Evolutionary conservation across 2,113 vertebrate species (phyloP).

Genomic region (Phylloscopus trochiloides): DNA sequence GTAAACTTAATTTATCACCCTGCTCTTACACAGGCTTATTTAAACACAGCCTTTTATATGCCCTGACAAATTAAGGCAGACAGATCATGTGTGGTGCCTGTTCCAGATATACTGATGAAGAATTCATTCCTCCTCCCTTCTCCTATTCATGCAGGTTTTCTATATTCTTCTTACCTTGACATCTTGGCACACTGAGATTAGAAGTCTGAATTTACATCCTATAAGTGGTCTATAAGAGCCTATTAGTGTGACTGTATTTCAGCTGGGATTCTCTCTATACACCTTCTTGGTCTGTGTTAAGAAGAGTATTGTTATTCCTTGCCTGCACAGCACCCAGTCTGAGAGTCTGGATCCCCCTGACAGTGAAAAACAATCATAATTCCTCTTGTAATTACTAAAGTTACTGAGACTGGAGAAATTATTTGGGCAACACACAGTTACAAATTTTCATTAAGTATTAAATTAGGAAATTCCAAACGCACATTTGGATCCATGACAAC

Average conservation of each 20-base stretch:
- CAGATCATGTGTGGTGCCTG: background rate
- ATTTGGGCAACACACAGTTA: background rate
- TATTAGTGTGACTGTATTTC: background rate
- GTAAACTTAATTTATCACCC: background rate
- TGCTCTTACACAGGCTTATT: background rate
- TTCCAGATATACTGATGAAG: background rate
- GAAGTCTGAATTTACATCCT: background rate
- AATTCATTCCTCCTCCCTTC: background rate
- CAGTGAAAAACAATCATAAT: background rate
- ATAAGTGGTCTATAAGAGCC: background rate
- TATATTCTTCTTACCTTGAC: background rate
- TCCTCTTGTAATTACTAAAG: background rate
- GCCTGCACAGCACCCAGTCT: background rate
- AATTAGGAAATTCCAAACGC: background rate
- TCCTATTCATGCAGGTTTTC: background rate
- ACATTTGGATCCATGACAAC: background rate
- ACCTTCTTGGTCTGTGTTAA: background rate
- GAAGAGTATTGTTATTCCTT: background rate
- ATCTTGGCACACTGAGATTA: background rate
- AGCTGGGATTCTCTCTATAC: background rate
- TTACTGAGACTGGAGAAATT: background rate
- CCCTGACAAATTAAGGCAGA: background rate
- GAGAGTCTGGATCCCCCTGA: background rate
- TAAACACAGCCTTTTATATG: background rate
- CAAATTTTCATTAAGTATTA: background rate